Evolutionary conservation across 2,888 invertebrate genomes (phyloP).

Genomic region (Apomyelois bistriatella): DNA sequence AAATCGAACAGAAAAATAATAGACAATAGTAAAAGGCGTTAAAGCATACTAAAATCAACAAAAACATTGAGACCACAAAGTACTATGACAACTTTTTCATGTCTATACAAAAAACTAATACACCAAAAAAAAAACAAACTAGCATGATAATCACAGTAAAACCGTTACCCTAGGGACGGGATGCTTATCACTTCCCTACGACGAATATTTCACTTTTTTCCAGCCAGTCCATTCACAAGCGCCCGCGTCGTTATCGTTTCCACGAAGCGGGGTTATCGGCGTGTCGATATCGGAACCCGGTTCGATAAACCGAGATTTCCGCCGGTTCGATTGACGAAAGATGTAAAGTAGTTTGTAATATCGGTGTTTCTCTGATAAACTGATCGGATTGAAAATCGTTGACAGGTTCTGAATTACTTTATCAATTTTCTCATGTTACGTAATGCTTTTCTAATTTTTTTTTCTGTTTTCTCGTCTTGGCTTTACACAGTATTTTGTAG

Average conservation of each 20-base stretch:
- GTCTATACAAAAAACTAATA: not conserved
- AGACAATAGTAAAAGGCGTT: too few species aligned
- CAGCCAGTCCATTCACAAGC: constrained; percentile 31
- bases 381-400: not conserved
- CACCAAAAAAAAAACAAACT: not conserved
- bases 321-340: constrained; percentile 2
- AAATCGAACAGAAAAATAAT: too few species aligned
- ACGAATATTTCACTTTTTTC: constrained; percentile 22
- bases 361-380: not conserved
- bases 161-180: not conserved
- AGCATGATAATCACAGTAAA: not conserved
- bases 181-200: constrained; percentile 6
- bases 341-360: not conserved
- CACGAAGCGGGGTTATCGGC: constrained; percentile 46
- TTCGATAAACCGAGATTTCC: constrained; percentile 7
- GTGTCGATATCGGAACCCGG: constrained; percentile 30
- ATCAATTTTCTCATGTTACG: not conserved
- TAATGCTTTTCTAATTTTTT: not conserved
- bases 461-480: too few species aligned
- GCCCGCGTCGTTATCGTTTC: constrained; percentile 28
- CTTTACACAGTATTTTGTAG: too few species aligned
- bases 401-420: not conserved
- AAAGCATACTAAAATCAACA: too few species aligned
- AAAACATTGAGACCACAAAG: not conserved
- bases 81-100: not conserved